Percentiles rank a stretch among this genome's conserved stretches.
Evolutionary conservation across 2,113 vertebrate species (phyloP).

Genomic region (Myocastor coypus): DNA sequence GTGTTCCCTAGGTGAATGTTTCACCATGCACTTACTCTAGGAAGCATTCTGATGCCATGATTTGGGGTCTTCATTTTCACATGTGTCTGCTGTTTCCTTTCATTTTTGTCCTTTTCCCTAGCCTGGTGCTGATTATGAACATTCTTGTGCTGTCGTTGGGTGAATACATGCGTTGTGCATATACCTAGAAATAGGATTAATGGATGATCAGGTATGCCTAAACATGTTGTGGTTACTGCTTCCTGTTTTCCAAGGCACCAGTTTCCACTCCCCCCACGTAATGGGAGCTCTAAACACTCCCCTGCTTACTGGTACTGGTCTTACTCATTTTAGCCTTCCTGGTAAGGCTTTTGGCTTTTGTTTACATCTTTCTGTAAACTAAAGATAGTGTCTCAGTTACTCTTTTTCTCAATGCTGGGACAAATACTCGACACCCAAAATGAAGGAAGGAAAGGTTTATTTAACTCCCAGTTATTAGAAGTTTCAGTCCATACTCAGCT

Average conservation of each 20-base stretch:
- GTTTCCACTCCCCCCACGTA: not conserved
- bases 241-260: not conserved
- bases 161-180: not conserved
- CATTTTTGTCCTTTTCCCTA: constrained; percentile 34
- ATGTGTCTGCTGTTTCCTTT: constrained; percentile 36
- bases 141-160: not conserved
- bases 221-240: not conserved
- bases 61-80: constrained; percentile 39
- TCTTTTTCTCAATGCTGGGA: no score
- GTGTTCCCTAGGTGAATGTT: not conserved
- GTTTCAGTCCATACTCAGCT: no score
- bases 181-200: constrained; percentile 18
- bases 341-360: constrained; percentile 26
- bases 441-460: no score
- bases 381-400: constrained; percentile 5
- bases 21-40: not conserved
- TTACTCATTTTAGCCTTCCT: constrained; percentile 51
- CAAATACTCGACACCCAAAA: no score
- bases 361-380: constrained; percentile 48
- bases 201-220: not conserved
- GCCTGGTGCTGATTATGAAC: not conserved
- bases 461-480: no score
- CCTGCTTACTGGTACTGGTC: not conserved
- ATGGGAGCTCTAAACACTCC: not conserved
- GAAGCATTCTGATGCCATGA: not conserved